Conservation (phyloP, 2,113 vertebrate genomes). For the Pagrus major region DNA sequence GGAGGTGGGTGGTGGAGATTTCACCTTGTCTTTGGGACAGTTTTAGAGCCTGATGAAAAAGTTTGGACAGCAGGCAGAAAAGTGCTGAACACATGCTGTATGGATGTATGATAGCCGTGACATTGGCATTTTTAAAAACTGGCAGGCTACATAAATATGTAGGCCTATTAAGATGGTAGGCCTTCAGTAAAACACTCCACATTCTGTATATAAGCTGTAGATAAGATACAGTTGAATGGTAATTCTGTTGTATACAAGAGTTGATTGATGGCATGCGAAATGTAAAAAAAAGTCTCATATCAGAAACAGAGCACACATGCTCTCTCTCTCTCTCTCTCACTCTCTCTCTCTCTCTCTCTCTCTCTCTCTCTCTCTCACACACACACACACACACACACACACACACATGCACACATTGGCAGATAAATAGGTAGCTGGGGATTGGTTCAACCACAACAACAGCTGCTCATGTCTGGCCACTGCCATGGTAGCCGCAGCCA, state of each 20-base stretch:
- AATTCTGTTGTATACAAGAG: background rate
- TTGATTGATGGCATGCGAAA: slow-evolving; percentile 12
- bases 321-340: background rate
- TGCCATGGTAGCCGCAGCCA: slow-evolving; percentile 33
- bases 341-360: background rate
- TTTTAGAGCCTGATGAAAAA: slow-evolving; percentile 22
- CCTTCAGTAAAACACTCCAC: background rate
- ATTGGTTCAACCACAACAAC: slow-evolving; percentile 62
- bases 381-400: background rate
- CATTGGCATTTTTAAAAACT: background rate
- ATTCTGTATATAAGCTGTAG: background rate
- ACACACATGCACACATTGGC: slow-evolving; percentile 16
- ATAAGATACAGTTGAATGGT: background rate
- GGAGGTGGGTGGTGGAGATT: slow-evolving; percentile 49
- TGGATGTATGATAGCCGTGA: background rate
- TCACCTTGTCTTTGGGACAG: slow-evolving; percentile 40
- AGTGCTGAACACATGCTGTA: background rate
- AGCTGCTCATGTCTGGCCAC: slow-evolving; percentile 61
- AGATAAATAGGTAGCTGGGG: slow-evolving; percentile 44
- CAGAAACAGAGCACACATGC: background rate
- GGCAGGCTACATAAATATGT: background rate
- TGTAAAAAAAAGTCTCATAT: background rate
- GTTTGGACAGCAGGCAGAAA: background rate
- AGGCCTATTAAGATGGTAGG: background rate
- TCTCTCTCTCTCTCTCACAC: too few species aligned